These are phyloP conservation scores for Chascanopsetta lugubris DNA, from an alignment of 2,113 vertebrate genomes.

Conservation along the genomic window DNA sequence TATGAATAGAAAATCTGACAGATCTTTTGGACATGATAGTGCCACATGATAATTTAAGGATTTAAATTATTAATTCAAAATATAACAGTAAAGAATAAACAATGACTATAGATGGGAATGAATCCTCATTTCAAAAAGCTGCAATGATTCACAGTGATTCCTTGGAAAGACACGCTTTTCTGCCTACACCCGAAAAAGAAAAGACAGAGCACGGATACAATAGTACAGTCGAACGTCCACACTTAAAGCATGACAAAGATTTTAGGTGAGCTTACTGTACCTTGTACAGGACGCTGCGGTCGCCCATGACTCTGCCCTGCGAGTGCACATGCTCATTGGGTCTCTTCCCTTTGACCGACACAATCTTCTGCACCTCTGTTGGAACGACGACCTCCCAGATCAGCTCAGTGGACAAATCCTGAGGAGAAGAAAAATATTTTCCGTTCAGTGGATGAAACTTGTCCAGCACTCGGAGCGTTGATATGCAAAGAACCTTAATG, in stretches of 20 bases:
- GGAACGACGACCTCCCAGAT: conserved; percentile 93
- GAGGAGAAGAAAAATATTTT: conserved; percentile 13
- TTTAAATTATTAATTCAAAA: too few species aligned
- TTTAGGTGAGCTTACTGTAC: conserved; percentile 64
- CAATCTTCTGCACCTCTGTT: conserved; percentile 88
- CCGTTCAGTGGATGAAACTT: not conserved
- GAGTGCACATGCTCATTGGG: conserved; percentile 96
- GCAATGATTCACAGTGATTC: too few species aligned
- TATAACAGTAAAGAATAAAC: too few species aligned
- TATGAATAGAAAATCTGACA: not conserved
- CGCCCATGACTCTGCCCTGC: conserved; percentile 97
- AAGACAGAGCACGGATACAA: not conserved
- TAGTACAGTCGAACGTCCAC: conserved; percentile 1
- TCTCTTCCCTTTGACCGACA: conserved; percentile 91
- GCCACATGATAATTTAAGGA: not conserved
- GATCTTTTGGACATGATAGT: not conserved
- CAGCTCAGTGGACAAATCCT: conserved; percentile 92
- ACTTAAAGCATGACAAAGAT: not conserved
- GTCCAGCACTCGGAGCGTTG: not conserved
- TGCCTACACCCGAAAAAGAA: conserved; percentile 6
- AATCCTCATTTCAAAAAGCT: too few species aligned
- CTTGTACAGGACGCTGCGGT: conserved; percentile 98
- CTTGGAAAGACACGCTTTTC: too few species aligned
- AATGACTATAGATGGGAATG: too few species aligned
- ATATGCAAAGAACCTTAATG: not conserved